phyloP scores from a whole-genome alignment of 2,888 invertebrate species.

The Anticlea derivata region DNA sequence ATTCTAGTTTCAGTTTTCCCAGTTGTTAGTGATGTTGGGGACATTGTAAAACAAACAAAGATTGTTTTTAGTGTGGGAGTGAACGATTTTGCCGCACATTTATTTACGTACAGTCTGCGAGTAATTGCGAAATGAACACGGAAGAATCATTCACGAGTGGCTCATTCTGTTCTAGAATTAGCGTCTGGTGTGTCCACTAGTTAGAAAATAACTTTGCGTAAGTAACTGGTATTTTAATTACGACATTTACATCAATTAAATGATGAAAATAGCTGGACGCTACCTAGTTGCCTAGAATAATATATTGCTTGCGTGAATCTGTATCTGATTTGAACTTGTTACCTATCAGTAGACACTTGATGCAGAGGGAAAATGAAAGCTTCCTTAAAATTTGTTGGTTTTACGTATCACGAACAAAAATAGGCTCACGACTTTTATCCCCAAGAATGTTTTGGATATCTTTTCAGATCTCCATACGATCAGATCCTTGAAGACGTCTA shows the following conservation, averaged over 20 bases:
- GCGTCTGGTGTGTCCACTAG: slow-evolving; percentile 9
- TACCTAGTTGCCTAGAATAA: not conserved
- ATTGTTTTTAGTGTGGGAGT: slow-evolving; percentile 18
- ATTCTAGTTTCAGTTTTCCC: too few species aligned
- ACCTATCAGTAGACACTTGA: too few species aligned
- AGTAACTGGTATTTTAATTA: slow-evolving; percentile 11
- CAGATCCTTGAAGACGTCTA: too few species aligned
- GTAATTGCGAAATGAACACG: slow-evolving; percentile 59
- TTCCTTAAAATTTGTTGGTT: too few species aligned
- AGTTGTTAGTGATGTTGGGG: not conserved
- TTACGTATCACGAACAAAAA: too few species aligned
- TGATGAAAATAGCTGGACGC: not conserved
- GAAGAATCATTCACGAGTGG: slow-evolving; percentile 48
- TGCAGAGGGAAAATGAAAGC: too few species aligned
- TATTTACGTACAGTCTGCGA: slow-evolving; percentile 51
- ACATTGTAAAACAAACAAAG: slow-evolving; percentile 13
- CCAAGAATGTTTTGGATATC: too few species aligned
- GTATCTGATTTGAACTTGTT: not conserved
- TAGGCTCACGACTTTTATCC: too few species aligned
- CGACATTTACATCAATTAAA: not conserved
- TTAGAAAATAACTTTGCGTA: slow-evolving; percentile 7
- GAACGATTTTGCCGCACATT: slow-evolving; percentile 38
- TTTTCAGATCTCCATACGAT: too few species aligned
- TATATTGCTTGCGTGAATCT: not conserved
- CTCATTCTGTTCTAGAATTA: slow-evolving; percentile 47